These are phyloP conservation scores for Danionella dracula DNA, from an alignment of 2,797 vertebrate genomes.

Conservation along the genomic window DNA sequence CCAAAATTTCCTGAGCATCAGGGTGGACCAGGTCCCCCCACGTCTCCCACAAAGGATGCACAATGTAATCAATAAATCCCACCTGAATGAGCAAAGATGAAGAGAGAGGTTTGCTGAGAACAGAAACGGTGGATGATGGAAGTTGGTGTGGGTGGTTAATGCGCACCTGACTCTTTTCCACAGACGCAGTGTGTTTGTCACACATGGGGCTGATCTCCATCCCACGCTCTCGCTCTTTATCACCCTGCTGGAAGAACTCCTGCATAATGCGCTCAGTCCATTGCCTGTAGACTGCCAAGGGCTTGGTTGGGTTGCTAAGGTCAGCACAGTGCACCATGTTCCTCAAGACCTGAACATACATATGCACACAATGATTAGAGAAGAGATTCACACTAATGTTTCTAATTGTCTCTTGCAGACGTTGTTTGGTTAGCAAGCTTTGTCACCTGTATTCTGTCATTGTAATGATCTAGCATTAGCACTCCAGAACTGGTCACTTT, in stretches of 20 bases:
- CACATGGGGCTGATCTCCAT: conserved; percentile 98
- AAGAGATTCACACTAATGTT: neutral
- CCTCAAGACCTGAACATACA: conserved; percentile 71
- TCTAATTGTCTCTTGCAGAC: too few relatives aligned
- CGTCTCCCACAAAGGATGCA: conserved; percentile 91
- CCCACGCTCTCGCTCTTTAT: conserved; percentile 85
- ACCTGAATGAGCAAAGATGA: conserved; percentile 65
- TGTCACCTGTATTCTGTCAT: conserved; percentile 86
- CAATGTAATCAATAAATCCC: conserved; percentile 94
- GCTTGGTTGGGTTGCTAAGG: conserved; percentile 94
- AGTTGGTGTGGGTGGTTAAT: neutral
- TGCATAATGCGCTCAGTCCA: conserved; percentile 96
- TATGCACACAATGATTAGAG: neutral
- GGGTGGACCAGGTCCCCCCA: conserved; percentile 92
- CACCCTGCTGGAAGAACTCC: conserved; percentile 92
- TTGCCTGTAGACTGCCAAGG: conserved; percentile 85
- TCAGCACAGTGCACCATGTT: conserved; percentile 96
- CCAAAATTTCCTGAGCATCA: conserved; percentile 88
- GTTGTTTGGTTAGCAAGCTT: too few relatives aligned
- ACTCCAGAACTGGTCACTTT: conserved; percentile 94
- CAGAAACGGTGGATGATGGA: neutral
- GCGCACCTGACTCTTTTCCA: conserved; percentile 90
- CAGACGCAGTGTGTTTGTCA: conserved; percentile 89
- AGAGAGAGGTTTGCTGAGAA: neutral
- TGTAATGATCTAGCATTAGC: conserved; percentile 88